Conservation (phyloP, 2,888 invertebrate species). For the Lasioglossum villosulum region DNA sequence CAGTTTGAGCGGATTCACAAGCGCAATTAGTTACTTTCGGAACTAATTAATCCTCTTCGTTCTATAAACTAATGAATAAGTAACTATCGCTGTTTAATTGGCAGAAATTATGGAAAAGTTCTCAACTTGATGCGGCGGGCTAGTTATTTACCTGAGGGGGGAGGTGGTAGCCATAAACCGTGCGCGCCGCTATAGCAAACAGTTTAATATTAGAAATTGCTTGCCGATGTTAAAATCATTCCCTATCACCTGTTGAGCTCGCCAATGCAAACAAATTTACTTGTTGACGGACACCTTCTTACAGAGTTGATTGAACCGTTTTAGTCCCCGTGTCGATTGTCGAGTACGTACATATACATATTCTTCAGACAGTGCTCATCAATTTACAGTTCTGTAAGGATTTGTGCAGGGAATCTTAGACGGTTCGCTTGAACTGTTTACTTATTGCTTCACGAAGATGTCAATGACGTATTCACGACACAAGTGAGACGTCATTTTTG, state of each 20-base stretch:
- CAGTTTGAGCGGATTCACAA: neutral
- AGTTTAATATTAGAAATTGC: neutral
- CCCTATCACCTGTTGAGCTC: neutral
- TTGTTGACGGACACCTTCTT: neutral
- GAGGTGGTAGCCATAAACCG: neutral
- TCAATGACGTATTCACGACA: too few species aligned
- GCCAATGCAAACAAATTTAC: neutral
- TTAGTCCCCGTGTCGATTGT: too few species aligned
- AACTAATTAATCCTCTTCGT: neutral
- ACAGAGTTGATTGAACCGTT: neutral
- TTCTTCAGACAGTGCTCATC: too few species aligned
- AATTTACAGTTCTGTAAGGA: too few species aligned
- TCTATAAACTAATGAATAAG: neutral
- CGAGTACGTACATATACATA: too few species aligned
- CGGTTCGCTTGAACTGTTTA: too few species aligned
- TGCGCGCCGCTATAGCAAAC: neutral
- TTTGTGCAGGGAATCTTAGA: too few species aligned
- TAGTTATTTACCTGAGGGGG: neutral
- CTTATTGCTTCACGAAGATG: too few species aligned
- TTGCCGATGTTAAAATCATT: neutral
- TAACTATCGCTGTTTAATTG: neutral
- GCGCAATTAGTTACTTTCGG: neutral
- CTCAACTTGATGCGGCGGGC: neutral
- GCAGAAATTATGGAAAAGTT: slow-evolving; percentile 2
- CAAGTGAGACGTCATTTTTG: too few species aligned